These are phyloP conservation scores for Drosophila barbarae DNA, from an alignment of 2,888 invertebrate species.

Conservation along the genomic window DNA sequence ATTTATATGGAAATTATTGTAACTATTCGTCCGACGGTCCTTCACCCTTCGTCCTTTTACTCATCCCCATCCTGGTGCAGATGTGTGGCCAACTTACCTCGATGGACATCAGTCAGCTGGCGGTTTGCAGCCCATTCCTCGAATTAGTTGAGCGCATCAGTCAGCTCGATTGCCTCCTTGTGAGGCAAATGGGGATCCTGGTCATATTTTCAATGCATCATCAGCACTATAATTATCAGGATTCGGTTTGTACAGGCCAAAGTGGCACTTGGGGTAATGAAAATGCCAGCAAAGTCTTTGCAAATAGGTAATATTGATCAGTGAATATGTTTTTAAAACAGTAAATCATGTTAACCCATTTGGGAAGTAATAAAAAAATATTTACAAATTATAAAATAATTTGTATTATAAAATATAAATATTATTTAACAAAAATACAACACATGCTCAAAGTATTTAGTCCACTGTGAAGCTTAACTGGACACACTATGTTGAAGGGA, in stretches of 20 bases:
- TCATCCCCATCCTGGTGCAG: neutral
- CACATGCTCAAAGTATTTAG: neutral
- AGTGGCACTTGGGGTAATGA: neutral
- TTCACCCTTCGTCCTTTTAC: neutral
- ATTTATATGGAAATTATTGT: slow-evolving; percentile 21
- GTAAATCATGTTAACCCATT: too few relatives aligned
- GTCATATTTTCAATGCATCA: slow-evolving; percentile 49
- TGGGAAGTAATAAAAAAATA: neutral
- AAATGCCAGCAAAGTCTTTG: neutral
- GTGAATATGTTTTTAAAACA: too few relatives aligned
- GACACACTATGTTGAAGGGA: slow-evolving; percentile 5
- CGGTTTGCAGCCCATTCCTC: neutral
- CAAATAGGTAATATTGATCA: too few relatives aligned
- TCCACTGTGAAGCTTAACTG: slow-evolving; percentile 23
- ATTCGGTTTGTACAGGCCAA: slow-evolving; percentile 13
- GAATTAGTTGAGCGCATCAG: slow-evolving; percentile 42
- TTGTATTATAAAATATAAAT: neutral
- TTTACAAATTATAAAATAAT: too few relatives aligned
- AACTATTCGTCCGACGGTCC: neutral
- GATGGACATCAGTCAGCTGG: slow-evolving; percentile 21
- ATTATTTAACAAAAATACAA: neutral
- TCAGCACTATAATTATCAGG: slow-evolving; percentile 53
- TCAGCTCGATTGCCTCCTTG: slow-evolving; percentile 47
- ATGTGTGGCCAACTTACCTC: slow-evolving; percentile 8
- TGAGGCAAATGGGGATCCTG: slow-evolving; percentile 16